Percentiles rank a stretch among this genome's conserved stretches.
phyloP scores from a whole-genome alignment of 2,113 vertebrate species.

The Marcusenius ussheri region DNA sequence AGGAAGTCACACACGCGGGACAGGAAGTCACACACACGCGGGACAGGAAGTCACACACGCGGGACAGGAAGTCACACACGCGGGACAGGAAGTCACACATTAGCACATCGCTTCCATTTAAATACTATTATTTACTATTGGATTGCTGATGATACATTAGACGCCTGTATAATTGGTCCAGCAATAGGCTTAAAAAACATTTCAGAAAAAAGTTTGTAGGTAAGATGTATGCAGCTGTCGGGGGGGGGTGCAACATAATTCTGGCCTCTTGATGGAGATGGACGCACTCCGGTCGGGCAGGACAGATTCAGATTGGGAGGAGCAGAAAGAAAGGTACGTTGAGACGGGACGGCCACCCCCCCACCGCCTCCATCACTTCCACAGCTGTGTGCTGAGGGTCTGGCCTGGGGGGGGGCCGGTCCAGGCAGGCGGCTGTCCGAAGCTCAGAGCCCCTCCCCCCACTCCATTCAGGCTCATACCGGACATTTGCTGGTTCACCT shows the following conservation, averaged over 20 bases:
- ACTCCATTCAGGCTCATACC: slow-evolving; percentile 71
- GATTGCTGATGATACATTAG: slow-evolving; percentile 72
- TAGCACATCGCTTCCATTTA: slow-evolving; percentile 72
- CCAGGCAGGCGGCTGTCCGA: slow-evolving; percentile 77
- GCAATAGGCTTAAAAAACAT: slow-evolving; percentile 63
- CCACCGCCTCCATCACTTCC: slow-evolving; percentile 73
- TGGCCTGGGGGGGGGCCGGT: slow-evolving; percentile 74
- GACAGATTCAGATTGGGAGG: slow-evolving; percentile 53
- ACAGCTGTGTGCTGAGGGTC: slow-evolving; percentile 89
- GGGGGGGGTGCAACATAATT: slow-evolving; percentile 64
- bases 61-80: slow-evolving; percentile 51
- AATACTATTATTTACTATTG: slow-evolving; percentile 76
- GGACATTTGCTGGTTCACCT: slow-evolving; percentile 94
- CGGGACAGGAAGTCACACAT: slow-evolving; percentile 67
- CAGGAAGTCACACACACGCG: no score
- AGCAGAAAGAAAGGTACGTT: slow-evolving; percentile 37
- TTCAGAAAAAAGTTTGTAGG: slow-evolving; percentile 47
- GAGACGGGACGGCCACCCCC: slow-evolving; percentile 4
- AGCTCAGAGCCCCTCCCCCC: slow-evolving; percentile 57
- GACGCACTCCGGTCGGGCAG: slow-evolving; percentile 63
- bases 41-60: slow-evolving; percentile 53
- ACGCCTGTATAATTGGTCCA: slow-evolving; percentile 72
- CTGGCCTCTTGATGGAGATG: slow-evolving; percentile 68
- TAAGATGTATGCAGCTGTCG: slow-evolving; percentile 66
- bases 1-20: slow-evolving; percentile 54